phyloP scores from a whole-genome alignment of 2,113 vertebrate species.

The Sebastes schlegelii region DNA sequence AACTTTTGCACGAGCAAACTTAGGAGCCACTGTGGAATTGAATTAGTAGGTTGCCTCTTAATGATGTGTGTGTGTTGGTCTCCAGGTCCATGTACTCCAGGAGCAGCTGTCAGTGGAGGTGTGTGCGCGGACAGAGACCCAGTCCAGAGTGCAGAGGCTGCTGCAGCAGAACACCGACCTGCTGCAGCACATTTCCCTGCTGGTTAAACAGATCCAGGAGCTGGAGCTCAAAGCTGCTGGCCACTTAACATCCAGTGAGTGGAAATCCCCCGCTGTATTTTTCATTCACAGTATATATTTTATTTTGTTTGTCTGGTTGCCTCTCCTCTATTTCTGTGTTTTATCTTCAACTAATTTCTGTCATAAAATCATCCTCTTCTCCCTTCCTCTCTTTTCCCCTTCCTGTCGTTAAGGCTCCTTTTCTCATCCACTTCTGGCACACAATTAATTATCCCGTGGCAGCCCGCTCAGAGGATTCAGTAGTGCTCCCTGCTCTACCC shows the following conservation, averaged over 20 bases:
- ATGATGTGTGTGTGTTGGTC: neutral
- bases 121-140: constrained; percentile 90
- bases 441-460: constrained; percentile 60
- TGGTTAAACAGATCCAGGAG: constrained; percentile 97
- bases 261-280: neutral
- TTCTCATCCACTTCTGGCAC: constrained; percentile 49
- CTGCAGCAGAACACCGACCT: constrained; percentile 97
- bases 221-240: constrained; percentile 91
- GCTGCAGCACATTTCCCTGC: constrained; percentile 94
- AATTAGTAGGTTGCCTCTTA: constrained; percentile 11
- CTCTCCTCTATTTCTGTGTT: neutral
- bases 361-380: constrained; percentile 13
- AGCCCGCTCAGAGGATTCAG: constrained; percentile 45
- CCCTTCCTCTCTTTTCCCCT: neutral
- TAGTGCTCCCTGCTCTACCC: constrained; percentile 25
- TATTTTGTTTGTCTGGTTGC: neutral
- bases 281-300: neutral
- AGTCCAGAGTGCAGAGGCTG: constrained; percentile 93
- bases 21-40: neutral
- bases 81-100: constrained; percentile 92
- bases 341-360: neutral
- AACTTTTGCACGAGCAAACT: neutral
- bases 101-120: constrained; percentile 94
- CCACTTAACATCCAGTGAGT: constrained; percentile 89
- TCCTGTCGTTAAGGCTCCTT: constrained; percentile 27